Evolutionary conservation across 2,797 vertebrate genomes (phyloP).

Genomic region (Gymnothorax reevesii): DNA sequence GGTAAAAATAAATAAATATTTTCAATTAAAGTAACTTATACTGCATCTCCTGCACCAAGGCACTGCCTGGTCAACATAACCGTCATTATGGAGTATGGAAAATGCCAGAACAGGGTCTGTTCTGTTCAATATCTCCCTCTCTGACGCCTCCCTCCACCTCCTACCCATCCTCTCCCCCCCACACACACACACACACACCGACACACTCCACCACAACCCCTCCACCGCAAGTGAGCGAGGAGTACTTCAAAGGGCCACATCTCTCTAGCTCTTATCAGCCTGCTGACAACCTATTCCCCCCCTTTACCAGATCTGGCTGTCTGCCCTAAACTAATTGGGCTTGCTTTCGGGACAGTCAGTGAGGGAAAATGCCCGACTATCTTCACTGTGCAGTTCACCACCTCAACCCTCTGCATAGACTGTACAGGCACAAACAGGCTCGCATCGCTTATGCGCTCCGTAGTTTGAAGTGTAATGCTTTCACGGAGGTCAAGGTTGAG

Average conservation of each 20-base stretch:
- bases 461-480: not conserved
- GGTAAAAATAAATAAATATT: not conserved
- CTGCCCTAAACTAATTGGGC: slow-evolving; percentile 18
- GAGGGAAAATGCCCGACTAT: not conserved
- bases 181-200: no score
- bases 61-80: no score
- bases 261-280: slow-evolving; percentile 12
- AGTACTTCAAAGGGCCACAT: not conserved
- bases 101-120: not conserved
- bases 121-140: slow-evolving; percentile 12
- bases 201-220: not conserved
- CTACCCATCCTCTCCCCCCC: no score
- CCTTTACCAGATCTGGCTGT: slow-evolving; percentile 5
- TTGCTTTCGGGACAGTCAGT: not conserved
- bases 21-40: not conserved
- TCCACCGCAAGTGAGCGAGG: not conserved
- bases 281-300: not conserved
- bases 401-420: not conserved
- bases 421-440: not conserved
- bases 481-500: not conserved
- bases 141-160: not conserved
- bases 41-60: not conserved
- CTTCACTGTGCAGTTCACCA: slow-evolving; percentile 2
- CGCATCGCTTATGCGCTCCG: not conserved
- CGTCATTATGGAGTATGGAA: not conserved